These are phyloP conservation scores for Pteropus rufus DNA, from an alignment of 2,797 vertebrate genomes.

Conservation along the genomic window DNA sequence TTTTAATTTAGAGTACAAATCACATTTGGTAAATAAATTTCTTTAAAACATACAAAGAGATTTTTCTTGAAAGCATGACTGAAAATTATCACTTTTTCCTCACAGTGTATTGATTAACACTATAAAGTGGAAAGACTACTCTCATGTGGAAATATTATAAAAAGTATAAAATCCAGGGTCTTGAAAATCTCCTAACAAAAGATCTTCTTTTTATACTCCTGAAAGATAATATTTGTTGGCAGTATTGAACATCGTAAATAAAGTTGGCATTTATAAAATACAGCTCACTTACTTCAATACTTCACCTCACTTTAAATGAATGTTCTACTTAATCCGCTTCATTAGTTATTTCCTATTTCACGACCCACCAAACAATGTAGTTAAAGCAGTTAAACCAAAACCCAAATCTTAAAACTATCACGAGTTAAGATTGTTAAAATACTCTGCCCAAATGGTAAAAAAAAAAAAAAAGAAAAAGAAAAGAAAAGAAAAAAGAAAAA, in stretches of 20 bases:
- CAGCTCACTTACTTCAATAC: not conserved
- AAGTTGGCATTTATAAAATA: not conserved
- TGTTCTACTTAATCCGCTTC: not conserved
- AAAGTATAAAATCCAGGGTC: not conserved
- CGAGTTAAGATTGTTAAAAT: not conserved
- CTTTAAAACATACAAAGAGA: not conserved
- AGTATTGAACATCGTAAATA: not conserved
- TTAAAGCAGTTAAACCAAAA: conserved; percentile 7
- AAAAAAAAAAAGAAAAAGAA: no score
- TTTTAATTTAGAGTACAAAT: not conserved
- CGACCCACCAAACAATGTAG: not conserved
- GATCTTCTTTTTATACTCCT: conserved; percentile 9
- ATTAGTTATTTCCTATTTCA: not conserved
- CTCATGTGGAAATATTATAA: conserved; percentile 46
- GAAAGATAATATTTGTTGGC: not conserved
- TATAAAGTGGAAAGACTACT: not conserved
- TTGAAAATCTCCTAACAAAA: not conserved
- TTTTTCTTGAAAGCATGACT: not conserved
- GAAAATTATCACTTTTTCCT: conserved; percentile 6
- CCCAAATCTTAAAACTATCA: not conserved
- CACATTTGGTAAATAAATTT: not conserved
- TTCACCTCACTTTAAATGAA: conserved; percentile 21
- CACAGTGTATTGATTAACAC: not conserved
- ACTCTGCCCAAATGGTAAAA: not conserved
- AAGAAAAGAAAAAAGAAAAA: not conserved